Conservation (phyloP, 2,113 vertebrate species). For the Ariopsis seemanni region DNA sequence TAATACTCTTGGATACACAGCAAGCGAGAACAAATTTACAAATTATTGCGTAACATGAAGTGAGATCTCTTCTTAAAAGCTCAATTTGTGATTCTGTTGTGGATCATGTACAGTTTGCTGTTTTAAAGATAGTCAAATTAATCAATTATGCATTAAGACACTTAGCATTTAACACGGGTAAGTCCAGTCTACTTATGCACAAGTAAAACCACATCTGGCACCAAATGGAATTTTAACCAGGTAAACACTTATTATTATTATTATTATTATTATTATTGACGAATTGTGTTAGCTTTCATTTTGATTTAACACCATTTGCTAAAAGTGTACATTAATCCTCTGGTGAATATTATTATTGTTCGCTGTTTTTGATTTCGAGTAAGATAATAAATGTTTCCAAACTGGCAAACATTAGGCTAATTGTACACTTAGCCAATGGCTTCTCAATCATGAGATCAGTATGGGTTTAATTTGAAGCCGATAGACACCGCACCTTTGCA, state of each 20-base stretch:
- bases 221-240: constrained; percentile 21
- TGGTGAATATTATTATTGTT: not conserved
- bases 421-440: constrained; percentile 24
- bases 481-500: constrained; percentile 22
- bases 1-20: not conserved
- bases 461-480: constrained; percentile 35
- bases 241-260: constrained; percentile 9
- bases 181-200: constrained; percentile 7
- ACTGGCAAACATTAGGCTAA: constrained; percentile 18
- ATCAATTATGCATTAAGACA: constrained; percentile 8
- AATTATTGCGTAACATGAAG: not conserved
- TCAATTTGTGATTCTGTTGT: not conserved
- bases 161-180: constrained; percentile 2
- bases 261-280: not conserved
- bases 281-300: constrained; percentile 29
- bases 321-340: constrained; percentile 10
- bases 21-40: not conserved
- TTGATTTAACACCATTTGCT: constrained; percentile 8
- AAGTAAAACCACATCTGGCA: not conserved
- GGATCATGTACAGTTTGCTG: not conserved
- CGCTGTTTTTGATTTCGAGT: not conserved
- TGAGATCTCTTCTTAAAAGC: not conserved
- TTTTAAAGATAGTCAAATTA: not conserved
- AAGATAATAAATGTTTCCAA: not conserved
- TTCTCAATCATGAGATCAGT: constrained; percentile 38